Base-by-base conservation (phyloP, 2,888 invertebrate genomes). In the Smittia sp. region DNA sequence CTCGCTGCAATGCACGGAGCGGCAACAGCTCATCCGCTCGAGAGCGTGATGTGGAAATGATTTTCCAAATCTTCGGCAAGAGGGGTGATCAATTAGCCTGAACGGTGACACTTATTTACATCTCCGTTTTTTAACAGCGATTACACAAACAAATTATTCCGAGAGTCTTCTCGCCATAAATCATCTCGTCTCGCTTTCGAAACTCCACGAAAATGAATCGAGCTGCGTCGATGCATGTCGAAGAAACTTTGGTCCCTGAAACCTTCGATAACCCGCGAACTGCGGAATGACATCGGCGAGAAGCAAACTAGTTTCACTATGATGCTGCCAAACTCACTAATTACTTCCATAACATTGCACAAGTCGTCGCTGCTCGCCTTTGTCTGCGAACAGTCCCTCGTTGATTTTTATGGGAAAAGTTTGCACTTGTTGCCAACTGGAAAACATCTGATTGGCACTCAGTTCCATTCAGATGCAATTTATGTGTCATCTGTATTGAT, bases 21-120 rank as follows among this genome's bases (percentile, higher is more conserved):
- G 38, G 11, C 38, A 46, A 15, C 65, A 2, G 15, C 11, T 32
- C 65, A 65, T 27, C 65, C 65, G 32, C 24, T 65, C 11, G 15
- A 39, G 32, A 62, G 58, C 72, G 72, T 72, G 58, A 58, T 72
- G 54, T 58, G 58, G 62, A 72, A 72, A 72, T 62, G 70, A 70
- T 54, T 70, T 70, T 70, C 52, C 27, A 27, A 70, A 54, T 20
- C 6, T 54, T 54, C n/a, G n/a, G 18, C 41, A 78, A 79, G 80
- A 80, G 81, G 69, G 81, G 81, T 81, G 81, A 77, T 81, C 81
- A 81, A 81, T 81, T 81, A 81, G 81, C 80, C 80, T 79, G 79
- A 78, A 80, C 80, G 74, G 20, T 20, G 58, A 58, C 18, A 22
- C 75, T 63, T 74, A 58, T 18, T 20, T 32, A 32, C 32, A 32